Conservation (phyloP, 92 coral and sea anemone species). For the Actinostola sp. region DNA sequence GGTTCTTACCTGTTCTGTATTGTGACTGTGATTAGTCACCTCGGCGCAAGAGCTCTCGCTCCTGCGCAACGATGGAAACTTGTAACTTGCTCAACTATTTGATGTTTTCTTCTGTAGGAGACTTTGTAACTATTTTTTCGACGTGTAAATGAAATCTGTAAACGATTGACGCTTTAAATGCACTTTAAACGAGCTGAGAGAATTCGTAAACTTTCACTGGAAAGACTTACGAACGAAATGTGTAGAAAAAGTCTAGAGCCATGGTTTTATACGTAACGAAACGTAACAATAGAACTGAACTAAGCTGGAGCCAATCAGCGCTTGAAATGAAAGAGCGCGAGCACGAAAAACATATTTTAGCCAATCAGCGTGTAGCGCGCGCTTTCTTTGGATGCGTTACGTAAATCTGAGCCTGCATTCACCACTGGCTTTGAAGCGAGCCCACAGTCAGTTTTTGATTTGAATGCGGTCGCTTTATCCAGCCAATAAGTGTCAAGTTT, state of each 20-base stretch:
- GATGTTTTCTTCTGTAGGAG: too few relatives aligned
- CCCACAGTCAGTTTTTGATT: background rate
- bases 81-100: too few relatives aligned
- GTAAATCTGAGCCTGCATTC: too few relatives aligned
- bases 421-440: background rate
- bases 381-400: too few relatives aligned
- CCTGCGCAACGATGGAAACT: too few relatives aligned
- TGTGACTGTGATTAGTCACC: too few relatives aligned
- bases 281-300: slow-evolving; percentile 1
- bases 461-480: background rate
- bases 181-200: background rate
- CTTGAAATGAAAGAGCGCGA: background rate
- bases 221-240: slow-evolving; percentile 2
- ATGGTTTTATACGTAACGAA: background rate
- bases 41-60: too few relatives aligned
- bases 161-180: background rate
- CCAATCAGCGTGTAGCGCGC: slow-evolving; percentile 9
- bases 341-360: background rate
- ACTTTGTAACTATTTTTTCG: too few relatives aligned
- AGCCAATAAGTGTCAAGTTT: too few relatives aligned
- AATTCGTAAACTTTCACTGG: background rate
- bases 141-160: background rate
- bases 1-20: too few relatives aligned
- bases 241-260: background rate
- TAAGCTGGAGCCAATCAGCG: background rate